Evolutionary conservation across 2,888 invertebrate species (phyloP).

Genomic region (Hirtodrosophila trivittata): DNA sequence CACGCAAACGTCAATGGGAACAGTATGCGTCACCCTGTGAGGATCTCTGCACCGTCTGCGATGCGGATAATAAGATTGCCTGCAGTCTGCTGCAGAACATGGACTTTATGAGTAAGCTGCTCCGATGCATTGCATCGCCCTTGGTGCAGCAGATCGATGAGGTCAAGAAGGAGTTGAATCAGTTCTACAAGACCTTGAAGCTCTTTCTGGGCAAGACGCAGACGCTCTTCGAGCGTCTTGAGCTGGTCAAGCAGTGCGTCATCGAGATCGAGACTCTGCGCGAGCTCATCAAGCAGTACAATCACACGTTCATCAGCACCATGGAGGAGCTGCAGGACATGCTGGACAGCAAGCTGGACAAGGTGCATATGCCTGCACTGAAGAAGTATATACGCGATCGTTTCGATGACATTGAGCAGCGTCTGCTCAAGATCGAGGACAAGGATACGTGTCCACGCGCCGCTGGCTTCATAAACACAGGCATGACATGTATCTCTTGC

Average conservation of each 20-base stretch:
- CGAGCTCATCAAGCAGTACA: constrained; percentile 53
- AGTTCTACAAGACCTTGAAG: constrained; percentile 65
- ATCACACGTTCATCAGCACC: constrained; percentile 69
- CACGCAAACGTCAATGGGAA: constrained; percentile 55
- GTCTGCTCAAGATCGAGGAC: constrained; percentile 53
- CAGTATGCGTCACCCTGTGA: constrained; percentile 66
- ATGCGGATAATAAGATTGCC: constrained; percentile 77
- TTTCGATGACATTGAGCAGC: constrained; percentile 60
- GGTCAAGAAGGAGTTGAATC: constrained; percentile 56
- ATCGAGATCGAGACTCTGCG: constrained; percentile 68
- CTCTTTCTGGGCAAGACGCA: constrained; percentile 64
- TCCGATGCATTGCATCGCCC: constrained; percentile 74
- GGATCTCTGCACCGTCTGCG: constrained; percentile 77
- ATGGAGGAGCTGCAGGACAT: constrained; percentile 83
- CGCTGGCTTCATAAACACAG: constrained; percentile 72
- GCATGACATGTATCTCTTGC: constrained; percentile 78
- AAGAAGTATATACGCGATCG: constrained; percentile 78
- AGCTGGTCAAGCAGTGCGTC: constrained; percentile 76
- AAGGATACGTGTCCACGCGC: constrained; percentile 75
- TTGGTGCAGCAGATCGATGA: constrained; percentile 71
- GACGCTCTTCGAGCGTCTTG: constrained; percentile 69
- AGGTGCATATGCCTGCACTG: constrained; percentile 80
- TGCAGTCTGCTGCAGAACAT: constrained; percentile 75
- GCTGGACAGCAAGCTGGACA: constrained; percentile 82
- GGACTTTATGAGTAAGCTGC: constrained; percentile 78